Conservation (phyloP, 2,113 vertebrate species). For the Symphodus melops region DNA sequence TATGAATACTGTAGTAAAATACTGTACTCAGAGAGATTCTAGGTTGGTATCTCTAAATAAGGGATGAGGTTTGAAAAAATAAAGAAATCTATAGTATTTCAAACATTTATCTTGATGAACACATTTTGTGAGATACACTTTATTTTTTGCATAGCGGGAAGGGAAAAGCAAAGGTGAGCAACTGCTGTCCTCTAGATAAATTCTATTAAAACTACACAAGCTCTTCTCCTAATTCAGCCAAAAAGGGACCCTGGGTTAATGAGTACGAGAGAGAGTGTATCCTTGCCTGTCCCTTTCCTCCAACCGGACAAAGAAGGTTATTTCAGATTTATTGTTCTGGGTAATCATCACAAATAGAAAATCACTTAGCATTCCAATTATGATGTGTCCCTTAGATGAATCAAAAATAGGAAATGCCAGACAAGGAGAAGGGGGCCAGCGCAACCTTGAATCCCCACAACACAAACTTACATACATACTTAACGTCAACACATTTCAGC, state of each 20-base stretch:
- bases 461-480: conserved; percentile 42
- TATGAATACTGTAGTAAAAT: not conserved
- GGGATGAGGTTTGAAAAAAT: not conserved
- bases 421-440: conserved; percentile 60
- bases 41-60: not conserved
- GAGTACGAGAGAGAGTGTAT: conserved; percentile 48
- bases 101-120: not conserved
- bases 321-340: conserved; percentile 76
- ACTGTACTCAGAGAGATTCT: not conserved
- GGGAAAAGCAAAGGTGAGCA: conserved; percentile 13
- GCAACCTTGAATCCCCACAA: conserved; percentile 73
- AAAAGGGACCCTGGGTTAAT: conserved; percentile 57
- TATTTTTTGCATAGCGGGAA: conserved; percentile 17
- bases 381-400: conserved; percentile 61
- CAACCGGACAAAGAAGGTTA: conserved; percentile 66
- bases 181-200: conserved; percentile 24
- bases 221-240: conserved; percentile 36
- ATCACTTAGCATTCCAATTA: conserved; percentile 78
- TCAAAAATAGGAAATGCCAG: conserved; percentile 69
- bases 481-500: conserved; percentile 25
- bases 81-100: not conserved
- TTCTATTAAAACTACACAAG: conserved; percentile 36
- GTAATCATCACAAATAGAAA: conserved; percentile 77
- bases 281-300: conserved; percentile 48
- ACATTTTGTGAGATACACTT: not conserved